Base-by-base conservation (phyloP, 1,140 invertebrate species). In the Drosophila jambulina region DNA sequence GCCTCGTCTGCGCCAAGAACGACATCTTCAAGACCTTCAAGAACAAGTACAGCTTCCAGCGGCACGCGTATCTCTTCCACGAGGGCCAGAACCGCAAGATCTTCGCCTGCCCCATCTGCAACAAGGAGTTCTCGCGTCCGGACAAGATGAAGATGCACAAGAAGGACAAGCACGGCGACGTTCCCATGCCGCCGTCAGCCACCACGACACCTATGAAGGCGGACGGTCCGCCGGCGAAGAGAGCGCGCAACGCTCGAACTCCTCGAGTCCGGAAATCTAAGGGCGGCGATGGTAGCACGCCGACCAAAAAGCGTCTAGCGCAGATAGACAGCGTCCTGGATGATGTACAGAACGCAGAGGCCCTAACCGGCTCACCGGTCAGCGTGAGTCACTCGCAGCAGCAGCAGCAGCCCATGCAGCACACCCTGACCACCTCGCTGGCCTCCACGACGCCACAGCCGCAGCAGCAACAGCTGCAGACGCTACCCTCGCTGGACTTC, bases 141-240 rank as follows among this genome's bases (percentile, higher is more conserved):
- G 97, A 98, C 91, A 98, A 98, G 93, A 97, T 98, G 97, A 98
- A 98, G 91, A 97, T 97, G 87, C 97, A 98, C 91, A 97, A 97
- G 95, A 98, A 98, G 92, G 97, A 96, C 10, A 97, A 97, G 40
- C 97, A 97, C 83, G 97, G 88, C 15, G 90, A 92, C 49, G 78
- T 90, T 25, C 80, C 80, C 27, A 78, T 84, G 75, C 82, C 87
- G 9, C 75, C 82, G 1, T 62, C 77, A 0, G 64, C 74, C 27
- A 56, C 58, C 13, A 80, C 69, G 25, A 88, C 85, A 56, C 85
- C 85, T 2, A 54, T 85, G 34, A 69, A 92, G 48, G 25, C 75
- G 10, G 79, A 70, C 15, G 68, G 75, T 19, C 75, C 81, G 12
- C 76, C 81, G 4, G 69, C 76, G 12, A 92, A 92, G 57, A 59